phyloP scores from a whole-genome alignment of 2,888 invertebrate species.

The Leptopterna dolabrata region DNA sequence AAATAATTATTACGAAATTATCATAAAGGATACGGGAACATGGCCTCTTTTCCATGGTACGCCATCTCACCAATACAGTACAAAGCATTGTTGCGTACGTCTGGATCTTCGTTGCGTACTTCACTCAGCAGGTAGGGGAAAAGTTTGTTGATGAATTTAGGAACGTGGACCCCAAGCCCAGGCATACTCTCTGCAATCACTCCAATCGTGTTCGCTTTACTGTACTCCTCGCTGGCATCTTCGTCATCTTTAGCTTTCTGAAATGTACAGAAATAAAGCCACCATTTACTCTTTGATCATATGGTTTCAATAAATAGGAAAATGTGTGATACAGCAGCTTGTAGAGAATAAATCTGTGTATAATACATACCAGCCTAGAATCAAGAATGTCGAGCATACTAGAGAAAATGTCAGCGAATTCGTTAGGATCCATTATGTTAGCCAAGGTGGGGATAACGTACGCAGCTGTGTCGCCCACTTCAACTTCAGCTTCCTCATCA shows the following conservation, averaged over 20 bases:
- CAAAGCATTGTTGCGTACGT: slow-evolving; percentile 81
- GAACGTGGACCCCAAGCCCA: slow-evolving; percentile 70
- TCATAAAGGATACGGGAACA: slow-evolving; percentile 70
- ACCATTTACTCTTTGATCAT: background rate
- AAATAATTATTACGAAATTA: no score
- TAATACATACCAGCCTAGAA: slow-evolving; percentile 71
- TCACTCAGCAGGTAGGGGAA: slow-evolving; percentile 74
- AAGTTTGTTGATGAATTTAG: slow-evolving; percentile 72
- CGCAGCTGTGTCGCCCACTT: slow-evolving; percentile 79
- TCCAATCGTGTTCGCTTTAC: slow-evolving; percentile 67
- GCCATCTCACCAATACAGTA: slow-evolving; percentile 82
- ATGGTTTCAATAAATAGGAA: no score
- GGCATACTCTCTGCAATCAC: slow-evolving; percentile 79
- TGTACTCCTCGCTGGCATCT: slow-evolving; percentile 57
- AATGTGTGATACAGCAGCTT: no score
- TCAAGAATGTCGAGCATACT: slow-evolving; percentile 73
- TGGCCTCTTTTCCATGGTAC: slow-evolving; percentile 74
- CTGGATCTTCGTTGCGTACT: slow-evolving; percentile 74
- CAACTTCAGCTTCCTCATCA: slow-evolving; percentile 78
- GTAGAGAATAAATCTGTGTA: background rate
- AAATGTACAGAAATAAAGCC: background rate
- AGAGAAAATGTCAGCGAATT: slow-evolving; percentile 77
- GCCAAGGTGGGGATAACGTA: slow-evolving; percentile 79
- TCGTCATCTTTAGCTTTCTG: slow-evolving; percentile 67
- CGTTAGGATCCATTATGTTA: slow-evolving; percentile 73